A percentile compares a stretch with the other conserved stretches of the same genome.
These are phyloP conservation scores for Chrosomus eos DNA, from an alignment of 2,797 vertebrate species.

Conservation along the genomic window DNA sequence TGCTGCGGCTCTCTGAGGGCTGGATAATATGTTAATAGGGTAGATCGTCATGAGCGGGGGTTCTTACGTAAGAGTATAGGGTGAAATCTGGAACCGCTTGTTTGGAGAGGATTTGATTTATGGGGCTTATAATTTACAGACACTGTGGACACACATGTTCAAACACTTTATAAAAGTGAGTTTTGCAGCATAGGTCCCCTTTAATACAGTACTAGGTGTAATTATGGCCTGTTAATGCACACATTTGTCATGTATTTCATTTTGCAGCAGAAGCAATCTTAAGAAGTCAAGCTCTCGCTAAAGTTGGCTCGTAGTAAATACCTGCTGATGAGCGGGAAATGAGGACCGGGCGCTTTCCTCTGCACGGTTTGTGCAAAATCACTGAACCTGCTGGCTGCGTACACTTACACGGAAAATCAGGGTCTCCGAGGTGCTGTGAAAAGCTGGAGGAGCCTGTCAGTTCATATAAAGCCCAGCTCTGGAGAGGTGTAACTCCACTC, in stretches of 20 bases:
- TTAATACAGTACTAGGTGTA: slow-evolving; percentile 3
- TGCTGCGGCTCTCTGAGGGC: too few relatives aligned
- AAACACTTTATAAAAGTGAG: neutral
- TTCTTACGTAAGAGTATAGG: neutral
- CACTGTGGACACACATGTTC: neutral
- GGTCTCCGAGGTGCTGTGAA: slow-evolving; percentile 67
- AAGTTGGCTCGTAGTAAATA: slow-evolving; percentile 52
- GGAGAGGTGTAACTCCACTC: slow-evolving; percentile 63
- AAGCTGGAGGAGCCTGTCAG: slow-evolving; percentile 68
- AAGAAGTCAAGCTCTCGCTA: neutral
- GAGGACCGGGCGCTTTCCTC: slow-evolving; percentile 43
- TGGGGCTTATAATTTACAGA: neutral
- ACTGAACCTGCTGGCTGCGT: slow-evolving; percentile 64
- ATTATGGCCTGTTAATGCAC: neutral
- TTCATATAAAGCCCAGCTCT: slow-evolving; percentile 66
- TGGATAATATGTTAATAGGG: too few relatives aligned
- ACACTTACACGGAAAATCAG: slow-evolving; percentile 68
- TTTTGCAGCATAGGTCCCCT: neutral
- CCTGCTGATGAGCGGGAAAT: slow-evolving; percentile 61
- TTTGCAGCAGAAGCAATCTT: neutral
- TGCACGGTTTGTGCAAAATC: slow-evolving; percentile 57
- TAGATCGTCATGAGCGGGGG: neutral
- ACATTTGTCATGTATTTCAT: slow-evolving; percentile 3
- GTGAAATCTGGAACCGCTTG: neutral
- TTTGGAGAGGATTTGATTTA: neutral